These are phyloP conservation scores for Ariolimax columbianus DNA, from an alignment of 2,888 invertebrate species.

Conservation along the genomic window DNA sequence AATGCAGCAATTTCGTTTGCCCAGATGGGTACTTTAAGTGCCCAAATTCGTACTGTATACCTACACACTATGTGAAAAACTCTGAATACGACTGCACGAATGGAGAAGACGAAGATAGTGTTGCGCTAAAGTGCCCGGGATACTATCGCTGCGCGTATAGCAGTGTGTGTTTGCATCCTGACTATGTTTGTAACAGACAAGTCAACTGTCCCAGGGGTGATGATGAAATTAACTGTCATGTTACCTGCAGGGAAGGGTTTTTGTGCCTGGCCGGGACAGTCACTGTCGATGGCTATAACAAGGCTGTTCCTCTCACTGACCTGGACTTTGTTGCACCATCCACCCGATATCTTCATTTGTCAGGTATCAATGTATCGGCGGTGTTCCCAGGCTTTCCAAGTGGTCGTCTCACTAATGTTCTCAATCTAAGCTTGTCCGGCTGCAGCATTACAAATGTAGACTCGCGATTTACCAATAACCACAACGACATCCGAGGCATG, in stretches of 20 bases:
- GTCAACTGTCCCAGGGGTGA: constrained; percentile 30
- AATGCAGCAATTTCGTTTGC: constrained; percentile 26
- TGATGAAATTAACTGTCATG: constrained; percentile 30
- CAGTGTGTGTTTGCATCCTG: constrained; percentile 28
- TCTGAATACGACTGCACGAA: constrained; percentile 26
- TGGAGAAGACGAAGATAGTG: constrained; percentile 37
- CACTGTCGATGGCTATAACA: background rate
- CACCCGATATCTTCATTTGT: constrained; percentile 21
- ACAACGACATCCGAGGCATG: background rate
- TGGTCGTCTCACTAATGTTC: background rate
- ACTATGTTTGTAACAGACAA: constrained; percentile 27
- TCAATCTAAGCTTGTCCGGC: background rate
- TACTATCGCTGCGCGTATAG: constrained; percentile 12
- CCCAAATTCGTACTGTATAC: constrained; percentile 35
- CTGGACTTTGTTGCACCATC: background rate
- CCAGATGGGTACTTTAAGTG: constrained; percentile 40
- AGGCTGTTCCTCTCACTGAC: background rate
- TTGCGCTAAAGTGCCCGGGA: background rate
- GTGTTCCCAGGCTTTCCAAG: background rate
- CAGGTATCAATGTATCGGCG: background rate
- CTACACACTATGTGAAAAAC: constrained; percentile 32
- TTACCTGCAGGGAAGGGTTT: constrained; percentile 14
- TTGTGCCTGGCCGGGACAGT: constrained; percentile 20
- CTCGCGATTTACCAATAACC: no score
- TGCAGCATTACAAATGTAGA: constrained; percentile 14